A percentile compares a stretch with the other conserved stretches of the same genome.
Conservation (phyloP, 2,113 vertebrate genomes). For the Hiodon alosoides region DNA sequence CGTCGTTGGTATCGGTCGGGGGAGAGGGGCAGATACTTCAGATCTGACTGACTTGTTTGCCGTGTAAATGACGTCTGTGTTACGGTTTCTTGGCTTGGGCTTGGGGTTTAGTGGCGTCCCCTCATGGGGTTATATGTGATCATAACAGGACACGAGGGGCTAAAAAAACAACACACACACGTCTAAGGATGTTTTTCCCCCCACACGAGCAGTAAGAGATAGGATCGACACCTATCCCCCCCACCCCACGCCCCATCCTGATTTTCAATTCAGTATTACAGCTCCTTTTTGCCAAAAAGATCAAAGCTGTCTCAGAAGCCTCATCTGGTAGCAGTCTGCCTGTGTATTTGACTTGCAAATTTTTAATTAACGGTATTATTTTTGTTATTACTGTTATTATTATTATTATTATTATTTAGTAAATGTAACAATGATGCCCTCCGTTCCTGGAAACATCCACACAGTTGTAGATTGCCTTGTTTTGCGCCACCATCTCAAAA, state of each 20-base stretch:
- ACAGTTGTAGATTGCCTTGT: constrained; percentile 9
- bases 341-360: constrained; percentile 90
- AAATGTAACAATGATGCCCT: constrained; percentile 58
- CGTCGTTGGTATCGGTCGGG: constrained; percentile 38
- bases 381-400: constrained; percentile 34
- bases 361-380: constrained; percentile 41
- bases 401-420: constrained; percentile 52
- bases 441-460: constrained; percentile 32
- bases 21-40: constrained; percentile 7
- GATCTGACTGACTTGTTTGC: neutral
- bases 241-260: constrained; percentile 18
- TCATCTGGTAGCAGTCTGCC: constrained; percentile 72
- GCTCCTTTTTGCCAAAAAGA: constrained; percentile 77
- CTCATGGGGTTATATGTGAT: no score
- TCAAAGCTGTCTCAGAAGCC: constrained; percentile 77
- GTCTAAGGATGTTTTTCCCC: neutral
- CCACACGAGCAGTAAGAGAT: neutral
- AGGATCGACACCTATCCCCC: constrained; percentile 1
- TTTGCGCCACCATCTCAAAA: constrained; percentile 26
- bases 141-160: neutral
- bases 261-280: constrained; percentile 51
- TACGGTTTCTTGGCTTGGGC: neutral
- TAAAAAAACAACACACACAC: neutral
- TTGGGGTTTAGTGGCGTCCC: neutral
- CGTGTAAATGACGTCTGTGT: neutral